Percentiles rank a stretch among this genome's conserved stretches.
phyloP scores from a whole-genome alignment of 2,113 vertebrate genomes.

The Marmota monax region DNA sequence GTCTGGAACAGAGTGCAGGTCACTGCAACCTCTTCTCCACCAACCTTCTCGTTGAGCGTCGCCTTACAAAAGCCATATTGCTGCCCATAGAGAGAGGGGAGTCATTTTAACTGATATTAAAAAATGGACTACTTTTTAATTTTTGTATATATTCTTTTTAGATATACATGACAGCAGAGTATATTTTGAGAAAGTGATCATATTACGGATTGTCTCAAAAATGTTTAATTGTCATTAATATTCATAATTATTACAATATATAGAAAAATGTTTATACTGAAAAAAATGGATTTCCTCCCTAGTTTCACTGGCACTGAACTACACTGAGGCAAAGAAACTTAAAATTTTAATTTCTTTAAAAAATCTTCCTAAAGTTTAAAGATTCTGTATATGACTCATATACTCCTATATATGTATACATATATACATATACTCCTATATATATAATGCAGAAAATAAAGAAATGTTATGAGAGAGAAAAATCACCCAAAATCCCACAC shows the following conservation, averaged over 20 bases:
- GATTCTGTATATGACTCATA: constrained; percentile 39
- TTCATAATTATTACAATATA: too few species aligned
- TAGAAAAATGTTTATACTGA: too few species aligned
- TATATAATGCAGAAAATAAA: not conserved
- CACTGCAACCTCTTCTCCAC: constrained; percentile 58
- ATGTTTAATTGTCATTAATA: too few species aligned
- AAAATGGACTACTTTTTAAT: not conserved
- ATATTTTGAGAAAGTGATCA: too few species aligned
- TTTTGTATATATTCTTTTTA: too few species aligned
- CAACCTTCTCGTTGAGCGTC: rapidly evolving
- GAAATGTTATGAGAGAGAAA: not conserved
- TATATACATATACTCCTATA: too few species aligned
- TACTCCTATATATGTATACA: too few species aligned
- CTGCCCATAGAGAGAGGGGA: constrained; percentile 77
- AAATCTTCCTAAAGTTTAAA: not conserved
- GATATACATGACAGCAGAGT: too few species aligned
- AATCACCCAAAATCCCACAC: not conserved
- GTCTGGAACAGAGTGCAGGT: constrained; percentile 82
- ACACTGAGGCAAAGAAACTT: not conserved
- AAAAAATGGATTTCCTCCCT: not conserved
- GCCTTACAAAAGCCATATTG: constrained; percentile 88
- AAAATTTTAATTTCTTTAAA: not conserved
- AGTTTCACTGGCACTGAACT: not conserved
- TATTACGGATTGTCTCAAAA: too few species aligned
- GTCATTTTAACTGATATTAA: not conserved